These are phyloP conservation scores for Lethocerus indicus DNA, from an alignment of 1,140 invertebrate species.

Conservation along the genomic window DNA sequence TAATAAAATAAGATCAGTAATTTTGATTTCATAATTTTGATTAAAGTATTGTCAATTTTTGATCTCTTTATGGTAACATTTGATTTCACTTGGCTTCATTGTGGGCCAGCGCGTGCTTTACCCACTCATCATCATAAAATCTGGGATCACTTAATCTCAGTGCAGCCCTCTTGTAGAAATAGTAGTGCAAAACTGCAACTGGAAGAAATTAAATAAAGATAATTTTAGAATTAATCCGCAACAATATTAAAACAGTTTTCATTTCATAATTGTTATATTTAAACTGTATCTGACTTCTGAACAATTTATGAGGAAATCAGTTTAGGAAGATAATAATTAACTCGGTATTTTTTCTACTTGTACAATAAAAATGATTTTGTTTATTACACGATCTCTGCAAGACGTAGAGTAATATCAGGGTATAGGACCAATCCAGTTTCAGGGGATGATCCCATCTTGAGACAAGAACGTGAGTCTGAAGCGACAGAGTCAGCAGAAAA, in stretches of 20 bases:
- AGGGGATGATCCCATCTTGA: background rate
- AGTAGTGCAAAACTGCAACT: constrained; percentile 14
- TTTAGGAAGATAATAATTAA: background rate
- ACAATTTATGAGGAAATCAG: background rate
- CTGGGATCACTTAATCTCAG: constrained; percentile 11
- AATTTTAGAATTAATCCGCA: background rate
- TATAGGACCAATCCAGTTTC: background rate
- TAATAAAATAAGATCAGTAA: too few relatives aligned
- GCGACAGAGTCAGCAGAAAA: background rate
- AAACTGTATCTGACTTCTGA: background rate
- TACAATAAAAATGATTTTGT: too few relatives aligned
- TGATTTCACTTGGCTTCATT: too few relatives aligned
- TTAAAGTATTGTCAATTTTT: too few relatives aligned
- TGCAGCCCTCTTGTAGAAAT: constrained; percentile 12
- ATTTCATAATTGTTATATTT: background rate
- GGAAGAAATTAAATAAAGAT: constrained; percentile 1
- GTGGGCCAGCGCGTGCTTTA: constrained; percentile 9
- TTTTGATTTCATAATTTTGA: too few relatives aligned
- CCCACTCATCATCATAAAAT: constrained; percentile 14
- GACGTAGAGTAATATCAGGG: background rate
- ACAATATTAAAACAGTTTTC: background rate
- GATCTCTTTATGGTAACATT: too few relatives aligned
- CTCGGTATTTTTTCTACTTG: background rate
- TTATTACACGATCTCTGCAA: background rate
- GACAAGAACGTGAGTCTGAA: constrained; percentile 3